Evolutionary conservation across 1,140 invertebrate species (phyloP), one percentile per base, ranked within the genome.

Genomic region (Brachionus calyciflorus): DNA sequence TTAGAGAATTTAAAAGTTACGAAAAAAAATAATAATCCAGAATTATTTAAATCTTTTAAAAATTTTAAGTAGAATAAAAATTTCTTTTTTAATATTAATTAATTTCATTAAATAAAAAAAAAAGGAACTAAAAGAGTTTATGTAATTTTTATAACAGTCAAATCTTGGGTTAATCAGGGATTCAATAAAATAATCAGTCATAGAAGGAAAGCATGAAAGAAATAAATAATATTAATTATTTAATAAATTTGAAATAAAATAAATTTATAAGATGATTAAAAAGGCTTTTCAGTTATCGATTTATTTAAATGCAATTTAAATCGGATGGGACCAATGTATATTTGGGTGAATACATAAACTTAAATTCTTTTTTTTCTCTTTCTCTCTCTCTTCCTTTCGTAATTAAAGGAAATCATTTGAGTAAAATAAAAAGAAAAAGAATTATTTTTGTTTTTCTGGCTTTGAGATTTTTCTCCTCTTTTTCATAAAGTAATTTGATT

Each of bases 321-420:
- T 19, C 30, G 37, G 37, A 60, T 60, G 55, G 28, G 33, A 60
- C 55, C 30, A 33, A 28, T 60, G 33, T 60, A 33, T 60, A 60
- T 33, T 37, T 60, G 26, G 37, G 28, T 40, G 26, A 60, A 60
- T 60, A 37, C 26, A 41, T 60, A 60, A 60, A 60, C 17, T 55
- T 55, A 28, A 55, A 55, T 55, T 55, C n/a, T n/a, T n/a, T n/a
- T 55, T 55, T 24, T 24, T 55, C 9, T 33, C 26, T 55, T 55
- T 55, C 53, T 26, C 30, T 28, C 53, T 55, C 14, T 24, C 1
- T 55, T 24, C 4, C 53, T 55, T 24, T 55, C 53, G 53, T 33
- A 55, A 55, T 55, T 55, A 60, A 17, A 60, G 55, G 55, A 60
- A 60, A 60, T 60, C 55, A 33, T 60, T 60, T 60, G 55, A 60